A percentile compares a stretch with the other conserved stretches of the same genome.
Evolutionary conservation across 64 coral and sea anemone genomes (phyloP).

Genomic region (Anthopleura sola): DNA sequence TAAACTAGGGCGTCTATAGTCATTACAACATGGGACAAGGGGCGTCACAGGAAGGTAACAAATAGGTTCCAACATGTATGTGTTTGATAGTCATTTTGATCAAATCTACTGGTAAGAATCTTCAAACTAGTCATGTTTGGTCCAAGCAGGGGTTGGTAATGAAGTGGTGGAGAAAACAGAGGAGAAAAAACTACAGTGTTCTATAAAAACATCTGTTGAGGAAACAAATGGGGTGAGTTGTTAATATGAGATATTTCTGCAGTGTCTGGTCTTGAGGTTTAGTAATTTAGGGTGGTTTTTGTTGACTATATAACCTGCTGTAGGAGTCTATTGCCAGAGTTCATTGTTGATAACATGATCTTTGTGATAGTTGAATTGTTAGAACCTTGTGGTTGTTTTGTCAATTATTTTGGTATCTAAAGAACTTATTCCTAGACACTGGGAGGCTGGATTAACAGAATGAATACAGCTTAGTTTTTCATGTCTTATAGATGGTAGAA

Average conservation of each 20-base stretch:
- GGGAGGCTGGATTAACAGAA: neutral
- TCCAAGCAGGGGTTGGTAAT: conserved; percentile 59
- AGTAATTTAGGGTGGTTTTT: neutral
- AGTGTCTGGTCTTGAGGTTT: neutral
- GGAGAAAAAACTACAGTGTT: conserved; percentile 81
- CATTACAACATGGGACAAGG: conserved; percentile 80
- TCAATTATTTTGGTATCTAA: neutral
- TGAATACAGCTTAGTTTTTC: neutral
- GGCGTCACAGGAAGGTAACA: conserved; percentile 86
- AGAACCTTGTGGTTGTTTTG: neutral
- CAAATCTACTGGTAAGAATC: conserved; percentile 5
- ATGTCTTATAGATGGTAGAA: neutral
- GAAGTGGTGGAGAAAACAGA: conserved; percentile 76
- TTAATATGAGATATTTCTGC: neutral
- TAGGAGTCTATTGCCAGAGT: neutral
- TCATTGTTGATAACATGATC: neutral
- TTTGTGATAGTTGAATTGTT: neutral
- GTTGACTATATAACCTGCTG: neutral
- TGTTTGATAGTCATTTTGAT: neutral
- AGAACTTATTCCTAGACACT: neutral
- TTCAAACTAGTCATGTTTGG: conserved; percentile 48
- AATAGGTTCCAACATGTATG: neutral
- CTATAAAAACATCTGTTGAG: conserved; percentile 68
- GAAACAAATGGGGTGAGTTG: conserved; percentile 78
- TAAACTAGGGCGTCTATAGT: neutral